Percentiles rank a stretch among this genome's conserved stretches.
Conservation (phyloP, 2,888 invertebrate genomes). For the Zygaena filipendulae region DNA sequence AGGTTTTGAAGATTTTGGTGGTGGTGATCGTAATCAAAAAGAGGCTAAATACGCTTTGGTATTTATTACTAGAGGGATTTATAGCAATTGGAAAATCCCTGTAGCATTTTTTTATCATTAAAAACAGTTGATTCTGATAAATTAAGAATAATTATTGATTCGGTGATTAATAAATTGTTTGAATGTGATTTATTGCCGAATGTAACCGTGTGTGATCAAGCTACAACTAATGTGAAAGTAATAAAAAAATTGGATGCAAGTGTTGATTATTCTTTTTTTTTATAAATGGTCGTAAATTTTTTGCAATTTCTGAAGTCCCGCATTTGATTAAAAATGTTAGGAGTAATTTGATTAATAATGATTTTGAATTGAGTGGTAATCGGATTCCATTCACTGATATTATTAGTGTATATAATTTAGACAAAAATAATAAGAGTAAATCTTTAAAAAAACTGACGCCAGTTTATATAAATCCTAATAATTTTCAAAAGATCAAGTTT, state of each 20-base stretch:
- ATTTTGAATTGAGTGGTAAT: conserved; percentile 8
- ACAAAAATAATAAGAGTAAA: conserved; percentile 6
- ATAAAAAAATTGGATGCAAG: conserved; percentile 4
- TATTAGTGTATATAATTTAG: conserved; percentile 1
- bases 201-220: conserved; percentile 14
- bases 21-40: conserved; percentile 6
- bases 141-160: not conserved
- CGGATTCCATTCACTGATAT: conserved; percentile 5
- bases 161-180: conserved; percentile 11
- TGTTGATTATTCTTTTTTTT: conserved; percentile 4
- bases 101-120: conserved; percentile 12
- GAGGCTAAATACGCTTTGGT: conserved; percentile 13
- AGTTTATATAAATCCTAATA: conserved; percentile 5
- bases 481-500: conserved; percentile 10
- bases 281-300: conserved; percentile 3
- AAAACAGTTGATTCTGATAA: conserved; percentile 3
- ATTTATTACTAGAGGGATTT: conserved; percentile 13
- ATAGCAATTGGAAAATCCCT: conserved; percentile 11
- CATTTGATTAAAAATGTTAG: conserved; percentile 15
- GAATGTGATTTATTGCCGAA: conserved; percentile 11
- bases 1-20: conserved; percentile 17
- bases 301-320: conserved; percentile 5
- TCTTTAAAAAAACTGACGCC: conserved; percentile 3
- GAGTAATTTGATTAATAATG: conserved; percentile 11
- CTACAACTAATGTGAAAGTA: conserved; percentile 11